Conservation (phyloP, 2,797 vertebrate genomes). For the Knipowitschia caucasica region DNA sequence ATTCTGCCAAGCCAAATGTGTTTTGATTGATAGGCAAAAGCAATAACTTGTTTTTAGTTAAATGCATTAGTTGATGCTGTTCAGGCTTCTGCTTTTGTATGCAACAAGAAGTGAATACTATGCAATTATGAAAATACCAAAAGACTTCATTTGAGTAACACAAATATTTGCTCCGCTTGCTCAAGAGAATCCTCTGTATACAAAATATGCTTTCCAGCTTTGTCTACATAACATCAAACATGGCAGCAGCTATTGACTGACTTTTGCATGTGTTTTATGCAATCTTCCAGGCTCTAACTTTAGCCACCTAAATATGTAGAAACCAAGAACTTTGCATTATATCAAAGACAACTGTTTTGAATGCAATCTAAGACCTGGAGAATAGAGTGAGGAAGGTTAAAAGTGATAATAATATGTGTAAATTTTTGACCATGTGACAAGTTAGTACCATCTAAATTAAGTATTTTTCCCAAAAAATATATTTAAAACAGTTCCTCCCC, state of each 20-base stretch:
- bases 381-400: no score
- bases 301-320: neutral
- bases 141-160: neutral
- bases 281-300: neutral
- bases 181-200: slow-evolving; percentile 22
- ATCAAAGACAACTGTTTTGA: no score
- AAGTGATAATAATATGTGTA: no score
- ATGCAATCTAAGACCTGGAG: no score
- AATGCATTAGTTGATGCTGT: neutral
- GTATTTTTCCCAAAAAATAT: no score
- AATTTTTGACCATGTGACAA: no score
- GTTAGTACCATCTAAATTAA: no score
- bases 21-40: no score
- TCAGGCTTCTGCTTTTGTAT: neutral
- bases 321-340: no score
- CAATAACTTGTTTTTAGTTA: neutral
- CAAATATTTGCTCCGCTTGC: neutral
- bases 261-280: neutral
- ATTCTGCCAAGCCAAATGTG: neutral
- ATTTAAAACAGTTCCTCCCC: no score
- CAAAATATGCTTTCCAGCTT: slow-evolving; percentile 33
- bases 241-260: slow-evolving; percentile 37
- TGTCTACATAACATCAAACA: slow-evolving; percentile 36
- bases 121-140: neutral
- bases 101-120: neutral